Evolutionary conservation across 2,797 vertebrate species (phyloP).

Genomic region (Sebastes melanostomus): DNA sequence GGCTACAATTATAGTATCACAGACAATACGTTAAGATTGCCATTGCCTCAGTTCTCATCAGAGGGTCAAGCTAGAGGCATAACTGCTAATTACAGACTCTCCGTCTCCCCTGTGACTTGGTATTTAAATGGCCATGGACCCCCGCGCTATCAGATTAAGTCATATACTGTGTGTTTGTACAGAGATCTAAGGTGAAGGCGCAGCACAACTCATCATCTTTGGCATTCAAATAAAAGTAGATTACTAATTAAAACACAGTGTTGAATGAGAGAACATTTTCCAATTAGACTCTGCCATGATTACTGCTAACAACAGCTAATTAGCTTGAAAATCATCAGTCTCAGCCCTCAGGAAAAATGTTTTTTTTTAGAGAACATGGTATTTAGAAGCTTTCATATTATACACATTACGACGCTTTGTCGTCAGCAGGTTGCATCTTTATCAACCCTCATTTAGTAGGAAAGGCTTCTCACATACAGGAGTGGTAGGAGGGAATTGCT

Average conservation of each 20-base stretch:
- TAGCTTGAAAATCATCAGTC: slow-evolving; percentile 38
- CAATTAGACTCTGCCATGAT: slow-evolving; percentile 59
- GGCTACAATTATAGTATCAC: slow-evolving; percentile 54
- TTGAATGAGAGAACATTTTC: slow-evolving; percentile 54
- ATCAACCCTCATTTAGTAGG: background rate
- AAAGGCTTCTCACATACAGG: background rate
- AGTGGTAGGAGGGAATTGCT: background rate
- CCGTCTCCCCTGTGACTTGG: slow-evolving; percentile 41
- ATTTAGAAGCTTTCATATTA: slow-evolving; percentile 21
- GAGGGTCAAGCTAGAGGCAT: slow-evolving; percentile 63
- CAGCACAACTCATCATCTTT: slow-evolving; percentile 51
- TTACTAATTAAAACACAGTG: slow-evolving; percentile 57
- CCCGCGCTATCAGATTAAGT: slow-evolving; percentile 30
- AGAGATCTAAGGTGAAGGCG: slow-evolving; percentile 49
- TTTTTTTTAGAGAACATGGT: background rate
- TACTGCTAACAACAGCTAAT: slow-evolving; percentile 60
- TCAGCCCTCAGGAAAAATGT: slow-evolving; percentile 30
- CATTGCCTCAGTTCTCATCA: slow-evolving; percentile 43
- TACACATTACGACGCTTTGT: slow-evolving; percentile 1
- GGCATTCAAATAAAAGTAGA: slow-evolving; percentile 58
- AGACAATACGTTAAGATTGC: slow-evolving; percentile 44
- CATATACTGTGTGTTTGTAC: slow-evolving; percentile 39
- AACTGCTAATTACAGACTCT: slow-evolving; percentile 55
- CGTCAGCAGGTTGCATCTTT: background rate
- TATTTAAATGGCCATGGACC: slow-evolving; percentile 57